phyloP scores from a whole-genome alignment of 2,888 invertebrate species.

The Athalia rosae region DNA sequence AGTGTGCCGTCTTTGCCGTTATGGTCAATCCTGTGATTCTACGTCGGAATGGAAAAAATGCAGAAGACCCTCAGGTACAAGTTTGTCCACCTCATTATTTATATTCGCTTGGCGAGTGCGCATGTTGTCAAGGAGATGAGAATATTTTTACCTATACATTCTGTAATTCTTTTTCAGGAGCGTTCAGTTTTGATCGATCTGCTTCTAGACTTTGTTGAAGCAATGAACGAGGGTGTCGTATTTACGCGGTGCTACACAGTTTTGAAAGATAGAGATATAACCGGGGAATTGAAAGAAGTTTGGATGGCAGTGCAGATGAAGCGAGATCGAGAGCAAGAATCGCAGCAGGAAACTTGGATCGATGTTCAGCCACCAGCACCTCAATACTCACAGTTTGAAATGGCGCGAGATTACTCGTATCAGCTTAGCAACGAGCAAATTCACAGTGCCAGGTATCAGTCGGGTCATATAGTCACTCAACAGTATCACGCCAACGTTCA shows the following conservation, averaged over 20 bases:
- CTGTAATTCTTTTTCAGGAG: slow-evolving; percentile 74
- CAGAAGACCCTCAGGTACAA: slow-evolving; percentile 77
- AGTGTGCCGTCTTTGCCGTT: slow-evolving; percentile 82
- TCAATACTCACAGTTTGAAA: slow-evolving; percentile 58
- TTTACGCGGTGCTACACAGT: slow-evolving; percentile 77
- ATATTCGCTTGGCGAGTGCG: too few species aligned
- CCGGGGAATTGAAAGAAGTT: slow-evolving; percentile 84
- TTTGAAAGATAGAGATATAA: slow-evolving; percentile 81
- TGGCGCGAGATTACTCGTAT: slow-evolving; percentile 45
- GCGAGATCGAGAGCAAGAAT: slow-evolving; percentile 76
- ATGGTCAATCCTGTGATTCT: slow-evolving; percentile 85
- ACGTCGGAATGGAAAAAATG: slow-evolving; percentile 81
- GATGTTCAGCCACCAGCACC: slow-evolving; percentile 65
- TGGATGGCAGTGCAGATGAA: slow-evolving; percentile 83
- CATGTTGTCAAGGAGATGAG: too few species aligned
- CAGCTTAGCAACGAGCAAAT: slow-evolving; percentile 58
- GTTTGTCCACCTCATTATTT: background rate
- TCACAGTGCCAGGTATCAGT: slow-evolving; percentile 50
- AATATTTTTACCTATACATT: too few species aligned
- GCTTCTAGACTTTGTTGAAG: slow-evolving; percentile 83
- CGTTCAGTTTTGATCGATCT: slow-evolving; percentile 81
- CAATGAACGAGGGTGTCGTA: slow-evolving; percentile 81
- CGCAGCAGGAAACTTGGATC: slow-evolving; percentile 66
- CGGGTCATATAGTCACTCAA: slow-evolving; percentile 54
- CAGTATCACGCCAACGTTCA: slow-evolving; percentile 55